Percentiles rank a stretch among this genome's conserved stretches.
These are phyloP conservation scores for Pedetes capensis DNA, from an alignment of 2,113 vertebrate species.

Conservation along the genomic window DNA sequence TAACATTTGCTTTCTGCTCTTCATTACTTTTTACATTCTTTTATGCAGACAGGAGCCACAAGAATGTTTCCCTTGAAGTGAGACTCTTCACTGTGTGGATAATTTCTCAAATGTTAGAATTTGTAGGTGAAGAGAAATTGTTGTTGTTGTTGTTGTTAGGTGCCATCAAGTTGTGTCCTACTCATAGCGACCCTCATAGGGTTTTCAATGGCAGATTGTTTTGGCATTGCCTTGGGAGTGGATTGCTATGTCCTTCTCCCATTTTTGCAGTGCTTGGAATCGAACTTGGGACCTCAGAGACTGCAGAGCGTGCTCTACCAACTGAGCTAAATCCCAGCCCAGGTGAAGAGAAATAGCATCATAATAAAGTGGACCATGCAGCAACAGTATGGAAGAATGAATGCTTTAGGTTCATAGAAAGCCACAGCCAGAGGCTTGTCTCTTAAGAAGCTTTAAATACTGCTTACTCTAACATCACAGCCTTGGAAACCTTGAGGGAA, in stretches of 20 bases:
- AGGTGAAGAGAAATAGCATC: background rate
- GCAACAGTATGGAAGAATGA: background rate
- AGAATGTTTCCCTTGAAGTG: background rate
- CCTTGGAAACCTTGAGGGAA: background rate
- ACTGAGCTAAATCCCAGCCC: too few relatives aligned
- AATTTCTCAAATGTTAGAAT: background rate
- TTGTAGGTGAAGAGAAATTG: background rate
- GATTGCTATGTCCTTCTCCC: too few relatives aligned
- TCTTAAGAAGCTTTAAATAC: background rate
- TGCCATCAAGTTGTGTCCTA: too few relatives aligned
- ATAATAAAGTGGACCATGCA: background rate
- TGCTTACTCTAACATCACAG: background rate
- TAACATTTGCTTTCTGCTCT: background rate
- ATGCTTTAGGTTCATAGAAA: background rate
- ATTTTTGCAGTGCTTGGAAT: too few relatives aligned
- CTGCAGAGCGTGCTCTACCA: too few relatives aligned
- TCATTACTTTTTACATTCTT: background rate
- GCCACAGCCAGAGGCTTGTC: background rate
- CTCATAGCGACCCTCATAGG: too few relatives aligned
- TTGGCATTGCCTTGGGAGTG: too few relatives aligned
- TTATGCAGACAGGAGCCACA: background rate
- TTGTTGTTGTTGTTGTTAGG: too few relatives aligned
- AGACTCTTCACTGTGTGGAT: background rate
- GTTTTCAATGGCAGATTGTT: too few relatives aligned
- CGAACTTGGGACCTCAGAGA: too few relatives aligned